Evolutionary conservation across 2,113 vertebrate species (phyloP), one percentile per base, ranked within the genome.

Genomic region (Mellivora capensis): DNA sequence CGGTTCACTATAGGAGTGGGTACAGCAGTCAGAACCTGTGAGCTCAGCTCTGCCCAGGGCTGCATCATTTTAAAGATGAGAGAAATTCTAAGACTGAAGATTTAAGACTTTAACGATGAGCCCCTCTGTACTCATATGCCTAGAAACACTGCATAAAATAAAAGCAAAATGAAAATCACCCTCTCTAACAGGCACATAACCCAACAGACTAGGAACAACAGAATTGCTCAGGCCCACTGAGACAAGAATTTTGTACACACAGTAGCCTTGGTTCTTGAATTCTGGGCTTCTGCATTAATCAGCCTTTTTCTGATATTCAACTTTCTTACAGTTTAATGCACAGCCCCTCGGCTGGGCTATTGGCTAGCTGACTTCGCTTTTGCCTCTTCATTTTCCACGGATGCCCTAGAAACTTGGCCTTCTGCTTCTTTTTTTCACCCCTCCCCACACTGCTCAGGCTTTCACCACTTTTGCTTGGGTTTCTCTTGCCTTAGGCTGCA

Each of bases 31-130:
- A 69, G 79, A 93, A 67, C 13, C 29, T 29, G 29, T 87, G 87
- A 54, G 29, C n/a, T 61, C 31, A 54, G 59, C 59, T 93, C 52
- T 96, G 17, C 31, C 25, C 18, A 82, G 25, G 89, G 14, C 39
- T 74, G 61, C 54, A 79, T 94, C 25, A 87, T 93, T 91, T 91
- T 86, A 91, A 79, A 97, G 94, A 79, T 69, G 52, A 93, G 25
- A 42, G 37, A 72, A 93, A 86, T 77, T 81, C 59, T 71, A 90
- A 81, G 88, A 95, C 27, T 64, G 20, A 85, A 77, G 74, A 52
- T 49, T n/a, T 47, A 37, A 91, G 20, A 27, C 25, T 86, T 61
- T 74, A 6, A 27, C 17, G 6, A 44, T 59, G 59, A 77, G 25
- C 34, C 25, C 7, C 61, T 80, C 85, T 76, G 54, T 76, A 64